phyloP scores from a whole-genome alignment of 35 echinoderm and acorn worm genomes.

The Nesometra sesokonis region DNA sequence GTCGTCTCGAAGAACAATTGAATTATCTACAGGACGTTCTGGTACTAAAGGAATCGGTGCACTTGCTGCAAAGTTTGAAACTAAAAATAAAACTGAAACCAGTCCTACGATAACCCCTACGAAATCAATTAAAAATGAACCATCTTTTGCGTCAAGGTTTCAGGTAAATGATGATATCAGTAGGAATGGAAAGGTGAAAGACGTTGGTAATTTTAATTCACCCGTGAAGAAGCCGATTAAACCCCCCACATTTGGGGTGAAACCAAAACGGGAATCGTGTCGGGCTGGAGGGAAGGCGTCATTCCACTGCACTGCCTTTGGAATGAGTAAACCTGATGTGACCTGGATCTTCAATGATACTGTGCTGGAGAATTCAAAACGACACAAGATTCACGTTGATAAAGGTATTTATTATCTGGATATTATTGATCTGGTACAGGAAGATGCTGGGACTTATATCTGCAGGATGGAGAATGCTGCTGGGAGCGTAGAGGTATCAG shows the following conservation, averaged over 20 bases:
- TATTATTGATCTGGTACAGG: conserved; percentile 64
- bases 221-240: neutral
- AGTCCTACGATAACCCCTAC: neutral
- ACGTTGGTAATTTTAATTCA: neutral
- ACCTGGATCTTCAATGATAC: conserved; percentile 59
- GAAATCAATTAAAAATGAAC: neutral
- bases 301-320: neutral
- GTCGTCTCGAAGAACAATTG: neutral
- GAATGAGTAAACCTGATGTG: conserved; percentile 30
- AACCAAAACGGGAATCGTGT: neutral
- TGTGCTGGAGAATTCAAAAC: conserved; percentile 40
- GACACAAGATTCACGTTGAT: conserved; percentile 55
- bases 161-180: neutral
- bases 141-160: neutral
- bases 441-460: conserved; percentile 65
- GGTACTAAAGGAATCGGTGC: neutral
- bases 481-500: conserved; percentile 36
- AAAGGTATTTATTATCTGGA: conserved; percentile 52
- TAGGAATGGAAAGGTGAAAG: neutral
- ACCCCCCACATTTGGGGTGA: neutral
- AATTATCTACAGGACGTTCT: neutral
- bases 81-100: neutral
- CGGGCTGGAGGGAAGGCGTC: neutral
- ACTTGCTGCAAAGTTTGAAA: neutral
- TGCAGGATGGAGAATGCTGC: conserved; percentile 56